Evolutionary conservation across 2,888 invertebrate genomes (phyloP).

Genomic region (Macrosoma leucophasiata): DNA sequence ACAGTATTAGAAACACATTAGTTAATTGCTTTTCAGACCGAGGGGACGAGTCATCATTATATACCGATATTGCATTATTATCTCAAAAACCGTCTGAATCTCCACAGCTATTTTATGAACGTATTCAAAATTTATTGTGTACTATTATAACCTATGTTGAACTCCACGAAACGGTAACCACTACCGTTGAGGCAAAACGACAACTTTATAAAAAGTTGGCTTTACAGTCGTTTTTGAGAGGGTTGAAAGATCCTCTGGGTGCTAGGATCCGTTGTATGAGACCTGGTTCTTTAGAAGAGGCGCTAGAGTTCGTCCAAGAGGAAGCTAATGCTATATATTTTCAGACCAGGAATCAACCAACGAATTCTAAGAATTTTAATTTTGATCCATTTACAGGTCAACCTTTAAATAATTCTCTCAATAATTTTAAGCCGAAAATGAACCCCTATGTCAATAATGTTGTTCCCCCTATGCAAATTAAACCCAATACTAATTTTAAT

Average conservation of each 20-base stretch:
- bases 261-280: slow-evolving; percentile 22
- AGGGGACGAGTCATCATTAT: slow-evolving; percentile 28
- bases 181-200: slow-evolving; percentile 18
- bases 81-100: slow-evolving; percentile 8
- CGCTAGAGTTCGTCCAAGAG: slow-evolving; percentile 16
- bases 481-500: background rate
- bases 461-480: background rate
- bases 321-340: slow-evolving; percentile 12
- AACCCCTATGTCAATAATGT: background rate
- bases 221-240: slow-evolving; percentile 15
- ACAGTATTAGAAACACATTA: slow-evolving; percentile 20
- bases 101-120: slow-evolving; percentile 19
- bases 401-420: slow-evolving; percentile 1
- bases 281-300: slow-evolving; percentile 9
- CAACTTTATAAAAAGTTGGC: slow-evolving; percentile 18
- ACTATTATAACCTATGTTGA: slow-evolving; percentile 16
- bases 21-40: slow-evolving; percentile 30
- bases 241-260: slow-evolving; percentile 20
- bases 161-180: slow-evolving; percentile 10
- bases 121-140: slow-evolving; percentile 16
- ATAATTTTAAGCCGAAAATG: no score
- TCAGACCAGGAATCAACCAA: slow-evolving; percentile 9
- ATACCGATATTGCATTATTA: slow-evolving; percentile 22
- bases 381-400: slow-evolving; percentile 7
- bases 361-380: slow-evolving; percentile 5